Percentiles rank a stretch among this genome's conserved stretches.
Conservation (phyloP, 2,888 invertebrate species). For the Acleris literana region DNA sequence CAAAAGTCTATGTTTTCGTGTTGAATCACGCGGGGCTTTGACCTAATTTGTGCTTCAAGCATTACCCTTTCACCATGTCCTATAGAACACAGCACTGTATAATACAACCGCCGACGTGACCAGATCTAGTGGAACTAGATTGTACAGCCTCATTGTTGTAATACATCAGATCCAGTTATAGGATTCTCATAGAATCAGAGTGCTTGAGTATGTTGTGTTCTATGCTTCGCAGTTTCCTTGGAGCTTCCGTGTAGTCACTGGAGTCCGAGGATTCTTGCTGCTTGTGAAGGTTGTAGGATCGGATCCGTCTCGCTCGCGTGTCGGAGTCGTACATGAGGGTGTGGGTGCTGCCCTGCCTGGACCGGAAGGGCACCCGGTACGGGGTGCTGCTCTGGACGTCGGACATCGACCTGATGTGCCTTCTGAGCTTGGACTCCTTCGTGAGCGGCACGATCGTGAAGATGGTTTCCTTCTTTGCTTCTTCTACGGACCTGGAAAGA, state of each 20-base stretch:
- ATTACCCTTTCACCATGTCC: conserved; percentile 15
- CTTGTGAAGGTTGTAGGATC: conserved; percentile 57
- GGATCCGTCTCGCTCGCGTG: conserved; percentile 64
- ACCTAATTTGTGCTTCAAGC: conserved; percentile 9
- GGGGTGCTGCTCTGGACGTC: conserved; percentile 78
- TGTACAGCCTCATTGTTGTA: conserved; percentile 56
- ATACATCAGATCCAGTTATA: conserved; percentile 52
- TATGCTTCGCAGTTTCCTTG: conserved; percentile 61
- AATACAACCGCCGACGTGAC: conserved; percentile 25
- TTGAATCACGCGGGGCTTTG: conserved; percentile 55
- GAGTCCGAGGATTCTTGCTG: conserved; percentile 72
- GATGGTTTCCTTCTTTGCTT: conserved; percentile 55
- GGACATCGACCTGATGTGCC: conserved; percentile 79
- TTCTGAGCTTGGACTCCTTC: conserved; percentile 68
- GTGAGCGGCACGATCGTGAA: conserved; percentile 66
- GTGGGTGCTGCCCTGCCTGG: conserved; percentile 62
- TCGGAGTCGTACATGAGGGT: conserved; percentile 75
- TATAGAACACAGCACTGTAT: conserved; percentile 23
- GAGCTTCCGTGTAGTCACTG: conserved; percentile 64
- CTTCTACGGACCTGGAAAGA: conserved; percentile 70
- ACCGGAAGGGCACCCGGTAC: conserved; percentile 65
- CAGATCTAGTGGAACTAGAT: conserved; percentile 53
- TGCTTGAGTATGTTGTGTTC: conserved; percentile 73
- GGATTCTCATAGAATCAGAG: conserved; percentile 76
- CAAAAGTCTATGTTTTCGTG: conserved; percentile 55